A percentile compares a stretch with the other conserved stretches of the same genome.
These are phyloP conservation scores for Proisotoma minuta DNA, from an alignment of 2,888 invertebrate species.

Conservation along the genomic window DNA sequence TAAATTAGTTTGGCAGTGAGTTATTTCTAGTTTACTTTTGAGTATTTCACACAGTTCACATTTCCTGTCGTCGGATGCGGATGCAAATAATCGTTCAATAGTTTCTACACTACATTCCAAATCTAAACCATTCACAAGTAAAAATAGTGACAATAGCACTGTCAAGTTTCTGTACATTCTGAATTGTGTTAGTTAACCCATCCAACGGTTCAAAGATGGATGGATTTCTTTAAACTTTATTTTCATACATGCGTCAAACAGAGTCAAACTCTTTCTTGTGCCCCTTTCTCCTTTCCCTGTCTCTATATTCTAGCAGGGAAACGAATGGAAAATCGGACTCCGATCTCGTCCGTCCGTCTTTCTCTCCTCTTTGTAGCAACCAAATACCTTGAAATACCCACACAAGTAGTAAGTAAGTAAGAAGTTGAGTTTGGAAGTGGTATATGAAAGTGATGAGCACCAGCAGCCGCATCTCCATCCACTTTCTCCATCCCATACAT, in stretches of 20 bases:
- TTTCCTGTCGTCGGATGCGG: background rate
- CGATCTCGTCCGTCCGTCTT: background rate
- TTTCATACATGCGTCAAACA: conserved; percentile 19
- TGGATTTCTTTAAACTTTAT: conserved; percentile 4
- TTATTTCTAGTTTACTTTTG: conserved; percentile 4
- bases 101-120: conserved; percentile 14
- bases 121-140: conserved; percentile 13
- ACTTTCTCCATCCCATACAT: background rate
- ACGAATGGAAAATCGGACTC: conserved; percentile 12
- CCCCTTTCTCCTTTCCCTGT: background rate
- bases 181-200: background rate
- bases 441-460: no score
- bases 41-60: conserved; percentile 15
- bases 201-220: conserved; percentile 11
- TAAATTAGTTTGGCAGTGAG: conserved; percentile 12
- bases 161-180: conserved; percentile 13
- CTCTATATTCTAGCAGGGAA: background rate
- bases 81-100: conserved; percentile 12
- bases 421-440: no score
- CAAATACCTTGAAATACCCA: conserved; percentile 1
- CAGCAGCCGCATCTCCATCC: background rate
- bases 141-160: conserved; percentile 14
- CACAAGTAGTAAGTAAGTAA: no score
- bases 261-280: background rate
- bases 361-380: background rate